Base-by-base conservation (phyloP, 2,113 vertebrate genomes). In the Ranitomeya variabilis region DNA sequence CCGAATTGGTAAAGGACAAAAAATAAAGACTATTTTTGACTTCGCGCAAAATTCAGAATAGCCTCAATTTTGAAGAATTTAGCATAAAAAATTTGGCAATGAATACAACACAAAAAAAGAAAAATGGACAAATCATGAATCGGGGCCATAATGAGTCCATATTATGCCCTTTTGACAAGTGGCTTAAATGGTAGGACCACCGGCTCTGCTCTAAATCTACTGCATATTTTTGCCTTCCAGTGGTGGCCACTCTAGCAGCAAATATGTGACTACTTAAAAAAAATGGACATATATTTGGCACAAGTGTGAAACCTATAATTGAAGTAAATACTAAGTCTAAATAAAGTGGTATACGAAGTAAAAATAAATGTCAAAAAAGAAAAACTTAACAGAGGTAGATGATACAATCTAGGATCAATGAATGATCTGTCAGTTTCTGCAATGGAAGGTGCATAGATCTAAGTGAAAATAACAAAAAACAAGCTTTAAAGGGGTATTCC, bases 301-400 rank as follows among this genome's bases (percentile, higher is more conserved):
- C 80, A 82, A 7, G 8, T 19, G 73, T 16, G 12, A 18, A 76
- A 8, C 71, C 45, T 45, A 6, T 21, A 21, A 19, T 21, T 11
- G 7, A 31, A 52, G 18, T 19, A 19, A 51, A 11, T 74, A 45
- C 14, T n/a, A n/a, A 19, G 31, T 62, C 31, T 73, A 73, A 55
- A 78, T 21, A 26, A 45, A 82, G 80, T 66, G 80, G 59, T 51
- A 11, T 37, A 37, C 16, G 21, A 10, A 64, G 9, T 14, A 3
- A 21, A 19, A 82, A 14, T 16, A 66, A 59, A 9, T 14, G 7
- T 12, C 1, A 8, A 31, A 12, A 81, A 81, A 12, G 26, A 23
- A 79, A 79, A 13, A 13, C 11, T 45, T 23, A 82, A 45, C 19
- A 82, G 80, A 82, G 80, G 80, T 82, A 82, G 59, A 82, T 64